Evolutionary conservation across 2,888 invertebrate genomes (phyloP).

Genomic region (Nipponacmea schrenckii): DNA sequence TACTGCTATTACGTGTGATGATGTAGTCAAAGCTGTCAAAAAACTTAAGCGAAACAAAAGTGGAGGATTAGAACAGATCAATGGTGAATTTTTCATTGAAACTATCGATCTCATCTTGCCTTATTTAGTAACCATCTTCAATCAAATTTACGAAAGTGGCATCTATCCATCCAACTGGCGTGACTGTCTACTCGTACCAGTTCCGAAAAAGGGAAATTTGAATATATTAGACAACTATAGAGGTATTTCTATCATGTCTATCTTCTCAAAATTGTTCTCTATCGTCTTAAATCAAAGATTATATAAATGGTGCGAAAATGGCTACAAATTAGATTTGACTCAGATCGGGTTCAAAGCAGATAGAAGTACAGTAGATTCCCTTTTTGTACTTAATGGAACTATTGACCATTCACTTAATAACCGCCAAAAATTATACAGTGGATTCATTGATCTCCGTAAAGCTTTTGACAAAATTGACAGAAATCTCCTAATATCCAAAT

Average conservation of each 20-base stretch:
- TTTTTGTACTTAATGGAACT: background rate
- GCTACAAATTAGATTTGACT: background rate
- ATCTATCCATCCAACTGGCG: background rate
- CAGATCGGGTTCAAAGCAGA: background rate
- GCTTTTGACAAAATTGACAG: background rate
- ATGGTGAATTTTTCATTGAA: background rate
- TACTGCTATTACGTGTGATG: background rate
- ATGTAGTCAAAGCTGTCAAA: background rate
- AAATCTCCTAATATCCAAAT: background rate
- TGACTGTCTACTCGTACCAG: background rate
- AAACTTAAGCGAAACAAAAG: background rate
- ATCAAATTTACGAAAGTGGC: background rate
- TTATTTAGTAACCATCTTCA: background rate
- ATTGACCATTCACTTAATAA: background rate
- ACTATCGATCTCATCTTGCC: background rate
- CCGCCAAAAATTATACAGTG: background rate
- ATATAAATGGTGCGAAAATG: background rate
- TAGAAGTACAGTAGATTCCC: background rate
- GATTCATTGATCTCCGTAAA: background rate
- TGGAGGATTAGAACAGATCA: background rate
- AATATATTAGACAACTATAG: background rate
- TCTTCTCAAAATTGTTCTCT: background rate
- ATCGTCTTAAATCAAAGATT: background rate
- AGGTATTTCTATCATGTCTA: constrained; percentile 1
- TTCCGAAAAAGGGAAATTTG: background rate